Conservation (phyloP, 2,888 invertebrate genomes). For the Cotesia congregata region DNA sequence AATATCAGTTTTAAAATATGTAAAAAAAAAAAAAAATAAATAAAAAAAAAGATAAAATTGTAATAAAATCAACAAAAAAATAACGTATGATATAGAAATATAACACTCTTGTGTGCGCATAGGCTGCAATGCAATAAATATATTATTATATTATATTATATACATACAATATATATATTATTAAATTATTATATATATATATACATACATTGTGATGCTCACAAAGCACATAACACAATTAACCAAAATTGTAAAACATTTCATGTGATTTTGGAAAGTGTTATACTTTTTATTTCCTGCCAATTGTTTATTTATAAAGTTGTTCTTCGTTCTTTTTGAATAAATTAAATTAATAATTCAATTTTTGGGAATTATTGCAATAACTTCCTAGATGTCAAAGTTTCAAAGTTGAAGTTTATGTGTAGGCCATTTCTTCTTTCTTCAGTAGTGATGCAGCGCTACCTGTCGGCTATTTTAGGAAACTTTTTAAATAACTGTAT, state of each 20-base stretch:
- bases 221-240: slow-evolving; percentile 66
- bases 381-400: slow-evolving; percentile 1
- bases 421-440: slow-evolving; percentile 7
- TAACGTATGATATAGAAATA: slow-evolving; percentile 50
- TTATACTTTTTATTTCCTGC: slow-evolving; percentile 70
- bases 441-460: no score
- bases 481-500: no score
- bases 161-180: slow-evolving; percentile 40
- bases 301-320: slow-evolving; percentile 69
- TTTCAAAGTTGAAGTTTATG: not conserved
- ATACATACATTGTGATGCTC: slow-evolving; percentile 67
- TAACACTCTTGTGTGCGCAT: slow-evolving; percentile 65
- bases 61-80: slow-evolving; percentile 43
- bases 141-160: slow-evolving; percentile 44
- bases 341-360: slow-evolving; percentile 59
- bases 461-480: no score
- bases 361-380: slow-evolving; percentile 8
- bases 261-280: slow-evolving; percentile 70
- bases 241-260: slow-evolving; percentile 60
- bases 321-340: slow-evolving; percentile 70
- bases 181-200: slow-evolving; percentile 48
- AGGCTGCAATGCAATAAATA: slow-evolving; percentile 68
- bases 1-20: slow-evolving; percentile 55
- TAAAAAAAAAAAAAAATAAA: slow-evolving; percentile 30
- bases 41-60: not conserved